Conservation (phyloP, 2,888 invertebrate genomes). For the Bombyx huttoni region DNA sequence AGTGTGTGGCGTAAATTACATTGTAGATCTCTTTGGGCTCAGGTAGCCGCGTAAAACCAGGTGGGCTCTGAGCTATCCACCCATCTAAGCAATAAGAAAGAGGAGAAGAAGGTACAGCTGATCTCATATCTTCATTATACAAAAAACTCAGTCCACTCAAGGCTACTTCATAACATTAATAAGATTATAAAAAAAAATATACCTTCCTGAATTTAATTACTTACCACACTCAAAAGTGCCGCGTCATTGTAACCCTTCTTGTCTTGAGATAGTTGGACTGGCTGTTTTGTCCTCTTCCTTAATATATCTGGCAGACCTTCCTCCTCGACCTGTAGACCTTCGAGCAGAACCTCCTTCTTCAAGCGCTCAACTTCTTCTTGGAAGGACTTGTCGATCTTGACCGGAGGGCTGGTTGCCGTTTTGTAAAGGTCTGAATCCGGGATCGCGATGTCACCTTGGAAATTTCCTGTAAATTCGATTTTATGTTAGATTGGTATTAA, state of each 20-base stretch:
- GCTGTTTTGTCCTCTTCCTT: conserved; percentile 79
- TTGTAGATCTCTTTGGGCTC: too few relatives aligned
- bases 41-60: too few relatives aligned
- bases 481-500: neutral
- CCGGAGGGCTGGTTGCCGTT: conserved; percentile 30
- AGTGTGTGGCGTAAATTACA: too few relatives aligned
- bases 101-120: too few relatives aligned
- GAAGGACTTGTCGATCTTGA: conserved; percentile 75
- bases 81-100: too few relatives aligned
- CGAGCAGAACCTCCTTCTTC: conserved; percentile 84
- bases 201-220: neutral
- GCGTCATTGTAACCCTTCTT: conserved; percentile 67
- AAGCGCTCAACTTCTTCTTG: conserved; percentile 86
- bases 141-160: too few relatives aligned
- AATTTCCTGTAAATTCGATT: conserved; percentile 76
- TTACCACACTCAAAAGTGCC: conserved; percentile 53
- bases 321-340: conserved; percentile 88
- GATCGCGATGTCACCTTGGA: conserved; percentile 88
- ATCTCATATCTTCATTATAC: too few relatives aligned
- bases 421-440: conserved; percentile 70
- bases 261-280: conserved; percentile 55
- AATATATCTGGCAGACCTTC: conserved; percentile 84
- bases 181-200: neutral
- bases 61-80: too few relatives aligned
- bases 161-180: too few relatives aligned